phyloP scores from a whole-genome alignment of 2,797 vertebrate species.

The Chaetodon trifasciatus region DNA sequence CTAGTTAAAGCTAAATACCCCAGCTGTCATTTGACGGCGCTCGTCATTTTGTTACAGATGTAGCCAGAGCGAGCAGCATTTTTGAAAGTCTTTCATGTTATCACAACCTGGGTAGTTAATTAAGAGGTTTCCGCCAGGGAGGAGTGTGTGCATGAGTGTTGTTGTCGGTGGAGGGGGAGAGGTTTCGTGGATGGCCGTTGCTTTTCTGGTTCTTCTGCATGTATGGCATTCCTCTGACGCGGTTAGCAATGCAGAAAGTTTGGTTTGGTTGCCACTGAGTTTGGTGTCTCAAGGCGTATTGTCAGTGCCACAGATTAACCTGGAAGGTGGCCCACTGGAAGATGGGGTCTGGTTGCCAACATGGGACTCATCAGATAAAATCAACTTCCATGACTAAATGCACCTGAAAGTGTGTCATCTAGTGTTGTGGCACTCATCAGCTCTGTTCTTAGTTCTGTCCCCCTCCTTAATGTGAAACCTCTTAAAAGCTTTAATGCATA shows the following conservation, averaged over 20 bases:
- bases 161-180: conserved; percentile 46
- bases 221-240: conserved; percentile 71
- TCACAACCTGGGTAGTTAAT: accelerated
- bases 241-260: conserved; percentile 65
- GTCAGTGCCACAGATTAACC: background rate
- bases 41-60: conserved; percentile 17
- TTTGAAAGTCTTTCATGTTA: background rate
- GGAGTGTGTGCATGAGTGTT: conserved; percentile 47
- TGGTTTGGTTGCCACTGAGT: background rate
- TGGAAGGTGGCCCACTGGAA: too few species aligned
- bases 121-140: background rate
- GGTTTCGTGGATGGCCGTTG: conserved; percentile 56
- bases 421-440: background rate
- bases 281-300: background rate
- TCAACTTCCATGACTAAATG: background rate
- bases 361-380: background rate
- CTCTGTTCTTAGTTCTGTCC: background rate
- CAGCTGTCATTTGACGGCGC: conserved; percentile 61
- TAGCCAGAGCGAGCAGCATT: background rate
- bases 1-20: conserved; percentile 47
- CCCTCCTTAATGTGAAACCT: conserved; percentile 1
- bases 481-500: background rate
- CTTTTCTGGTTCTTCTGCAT: conserved; percentile 81
- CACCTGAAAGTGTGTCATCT: background rate
- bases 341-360: background rate